A percentile compares a stretch with the other conserved stretches of the same genome.
Evolutionary conservation across 1,140 invertebrate species (phyloP).

Genomic region (Eurosta solidaginis): DNA sequence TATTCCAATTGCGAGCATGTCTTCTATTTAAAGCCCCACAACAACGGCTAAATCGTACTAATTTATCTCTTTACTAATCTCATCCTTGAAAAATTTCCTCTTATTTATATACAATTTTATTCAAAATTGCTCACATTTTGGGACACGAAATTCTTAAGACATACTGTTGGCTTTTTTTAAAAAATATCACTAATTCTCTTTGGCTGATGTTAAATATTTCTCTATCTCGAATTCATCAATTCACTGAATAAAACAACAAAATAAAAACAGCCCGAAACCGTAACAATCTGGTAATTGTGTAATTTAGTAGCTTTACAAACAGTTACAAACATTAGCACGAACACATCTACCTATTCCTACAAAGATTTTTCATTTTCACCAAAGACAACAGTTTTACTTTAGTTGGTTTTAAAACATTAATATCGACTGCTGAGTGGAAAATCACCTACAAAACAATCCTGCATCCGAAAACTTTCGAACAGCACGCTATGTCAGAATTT

Average conservation of each 20-base stretch:
- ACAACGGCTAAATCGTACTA: not conserved
- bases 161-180: not conserved
- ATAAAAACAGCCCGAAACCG: constrained; percentile 22
- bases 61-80: not conserved
- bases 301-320: not conserved
- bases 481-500: no score
- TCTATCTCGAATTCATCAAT: not conserved
- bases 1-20: constrained; percentile 39
- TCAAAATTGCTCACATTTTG: constrained; percentile 3
- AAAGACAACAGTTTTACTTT: no score
- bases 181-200: not conserved
- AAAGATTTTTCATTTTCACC: not conserved
- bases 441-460: no score
- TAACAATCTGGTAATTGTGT: constrained; percentile 24
- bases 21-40: not conserved
- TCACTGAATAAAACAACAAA: not conserved
- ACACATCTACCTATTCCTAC: not conserved
- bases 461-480: no score
- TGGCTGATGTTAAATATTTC: not conserved
- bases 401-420: no score
- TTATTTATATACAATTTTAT: not conserved
- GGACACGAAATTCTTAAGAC: not conserved
- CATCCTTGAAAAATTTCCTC: not conserved
- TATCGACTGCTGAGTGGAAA: no score
- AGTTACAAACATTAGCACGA: constrained; percentile 12